These are phyloP conservation scores for Macropus fuliginosus DNA, from an alignment of 2,797 vertebrate species.

Conservation along the genomic window DNA sequence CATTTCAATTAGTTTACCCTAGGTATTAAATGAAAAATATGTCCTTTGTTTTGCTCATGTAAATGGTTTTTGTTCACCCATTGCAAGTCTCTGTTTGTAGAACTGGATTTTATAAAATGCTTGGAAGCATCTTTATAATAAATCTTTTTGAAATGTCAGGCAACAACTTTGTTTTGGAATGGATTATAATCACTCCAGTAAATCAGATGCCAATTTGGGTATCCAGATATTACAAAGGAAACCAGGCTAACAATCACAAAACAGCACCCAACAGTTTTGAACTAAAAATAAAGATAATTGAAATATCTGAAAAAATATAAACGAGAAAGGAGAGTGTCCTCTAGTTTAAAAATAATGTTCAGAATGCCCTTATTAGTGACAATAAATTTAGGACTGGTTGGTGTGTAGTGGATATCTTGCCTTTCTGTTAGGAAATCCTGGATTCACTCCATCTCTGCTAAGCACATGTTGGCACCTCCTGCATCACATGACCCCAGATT, in stretches of 20 bases:
- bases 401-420: neutral
- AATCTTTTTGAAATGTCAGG: slow-evolving; percentile 78
- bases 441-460: neutral
- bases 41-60: slow-evolving; percentile 75
- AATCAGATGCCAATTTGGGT: slow-evolving; percentile 74
- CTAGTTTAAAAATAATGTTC: slow-evolving; percentile 78
- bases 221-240: slow-evolving; percentile 73
- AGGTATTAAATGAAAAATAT: slow-evolving; percentile 78
- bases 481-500: neutral
- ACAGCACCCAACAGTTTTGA: slow-evolving; percentile 49
- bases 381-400: slow-evolving; percentile 69
- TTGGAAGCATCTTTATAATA: slow-evolving; percentile 73
- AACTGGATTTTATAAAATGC: slow-evolving; percentile 77
- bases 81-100: slow-evolving; percentile 74
- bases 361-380: slow-evolving; percentile 74
- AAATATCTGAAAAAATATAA: slow-evolving; percentile 73
- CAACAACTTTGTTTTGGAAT: slow-evolving; percentile 70
- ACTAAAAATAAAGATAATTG: slow-evolving; percentile 74
- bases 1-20: slow-evolving; percentile 82
- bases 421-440: neutral
- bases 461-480: neutral
- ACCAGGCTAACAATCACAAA: slow-evolving; percentile 44
- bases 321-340: slow-evolving; percentile 71
- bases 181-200: slow-evolving; percentile 59
- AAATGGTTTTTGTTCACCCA: slow-evolving; percentile 79